phyloP scores from a whole-genome alignment of 2,113 vertebrate species.

The Astatotilapia flaviijosephi region DNA sequence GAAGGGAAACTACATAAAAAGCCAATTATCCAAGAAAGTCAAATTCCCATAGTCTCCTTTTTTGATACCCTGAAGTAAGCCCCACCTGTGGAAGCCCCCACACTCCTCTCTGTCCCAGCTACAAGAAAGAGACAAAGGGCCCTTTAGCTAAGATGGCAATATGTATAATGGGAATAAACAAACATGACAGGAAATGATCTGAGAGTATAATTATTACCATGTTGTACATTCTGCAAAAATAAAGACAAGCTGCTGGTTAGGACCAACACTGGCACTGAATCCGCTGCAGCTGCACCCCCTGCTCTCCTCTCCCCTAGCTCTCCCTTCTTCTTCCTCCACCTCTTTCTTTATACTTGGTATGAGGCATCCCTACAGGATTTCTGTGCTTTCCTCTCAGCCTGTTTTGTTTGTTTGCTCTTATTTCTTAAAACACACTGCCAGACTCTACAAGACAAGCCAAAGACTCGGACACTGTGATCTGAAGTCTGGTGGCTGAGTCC shows the following conservation, averaged over 20 bases:
- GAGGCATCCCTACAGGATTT: not conserved
- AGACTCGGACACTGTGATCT: slow-evolving; percentile 4
- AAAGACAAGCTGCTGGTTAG: not conserved
- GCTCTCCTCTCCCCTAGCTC: not conserved
- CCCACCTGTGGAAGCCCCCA: not conserved
- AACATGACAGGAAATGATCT: not conserved
- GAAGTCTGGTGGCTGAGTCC: not conserved
- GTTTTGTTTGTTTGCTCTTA: slow-evolving; percentile 2
- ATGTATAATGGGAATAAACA: not conserved
- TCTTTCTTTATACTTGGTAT: not conserved
- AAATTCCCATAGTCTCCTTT: not conserved
- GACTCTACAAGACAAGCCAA: not conserved
- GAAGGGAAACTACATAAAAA: not conserved
- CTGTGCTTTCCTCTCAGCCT: not conserved
- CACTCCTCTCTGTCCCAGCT: not conserved
- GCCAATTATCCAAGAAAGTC: not conserved
- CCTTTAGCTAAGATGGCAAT: not conserved
- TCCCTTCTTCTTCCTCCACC: not conserved
- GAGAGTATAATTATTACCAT: not conserved
- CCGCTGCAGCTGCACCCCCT: not conserved
- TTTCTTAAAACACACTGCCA: slow-evolving; percentile 15
- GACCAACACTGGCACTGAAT: not conserved
- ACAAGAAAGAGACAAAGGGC: not conserved
- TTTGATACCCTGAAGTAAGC: not conserved
- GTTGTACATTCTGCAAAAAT: not conserved